A percentile compares a stretch with the other conserved stretches of the same genome.
These are phyloP conservation scores for Nymphalis c-album DNA, from an alignment of 2,888 invertebrate genomes.

Conservation along the genomic window DNA sequence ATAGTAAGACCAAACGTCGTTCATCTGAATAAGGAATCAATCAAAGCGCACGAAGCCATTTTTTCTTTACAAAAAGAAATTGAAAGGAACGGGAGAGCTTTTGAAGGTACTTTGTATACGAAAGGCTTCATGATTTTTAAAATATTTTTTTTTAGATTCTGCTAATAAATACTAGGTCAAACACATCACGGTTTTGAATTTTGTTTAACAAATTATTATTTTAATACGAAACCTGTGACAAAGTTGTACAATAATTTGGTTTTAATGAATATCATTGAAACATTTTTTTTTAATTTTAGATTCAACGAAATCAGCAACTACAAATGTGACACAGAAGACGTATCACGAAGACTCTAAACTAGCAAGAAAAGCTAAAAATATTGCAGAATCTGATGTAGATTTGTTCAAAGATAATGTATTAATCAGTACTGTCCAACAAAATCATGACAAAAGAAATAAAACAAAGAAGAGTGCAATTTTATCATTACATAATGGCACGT, in stretches of 20 bases:
- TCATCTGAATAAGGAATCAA: slow-evolving; percentile 14
- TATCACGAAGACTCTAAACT: background rate
- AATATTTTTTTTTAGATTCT: no score
- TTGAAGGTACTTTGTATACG: background rate
- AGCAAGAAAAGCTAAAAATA: slow-evolving; percentile 17
- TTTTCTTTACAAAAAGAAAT: background rate
- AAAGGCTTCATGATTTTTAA: background rate
- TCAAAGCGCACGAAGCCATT: slow-evolving; percentile 8
- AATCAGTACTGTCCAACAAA: background rate
- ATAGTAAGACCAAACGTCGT: background rate
- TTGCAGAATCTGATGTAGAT: slow-evolving; percentile 8
- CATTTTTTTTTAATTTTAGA: background rate
- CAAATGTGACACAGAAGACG: background rate
- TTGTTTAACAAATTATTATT: no score
- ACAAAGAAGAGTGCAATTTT: slow-evolving; percentile 5
- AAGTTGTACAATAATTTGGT: no score
- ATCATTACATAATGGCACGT: slow-evolving; percentile 28
- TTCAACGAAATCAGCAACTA: background rate
- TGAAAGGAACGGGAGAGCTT: background rate
- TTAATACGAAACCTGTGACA: no score
- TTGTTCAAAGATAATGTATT: background rate
- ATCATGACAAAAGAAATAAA: background rate
- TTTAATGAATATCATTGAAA: no score
- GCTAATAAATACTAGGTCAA: no score
- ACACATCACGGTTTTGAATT: no score